Percentiles rank a stretch among this genome's conserved stretches.
Conservation (phyloP, 2,888 invertebrate genomes). For the Oligia strigilis region DNA sequence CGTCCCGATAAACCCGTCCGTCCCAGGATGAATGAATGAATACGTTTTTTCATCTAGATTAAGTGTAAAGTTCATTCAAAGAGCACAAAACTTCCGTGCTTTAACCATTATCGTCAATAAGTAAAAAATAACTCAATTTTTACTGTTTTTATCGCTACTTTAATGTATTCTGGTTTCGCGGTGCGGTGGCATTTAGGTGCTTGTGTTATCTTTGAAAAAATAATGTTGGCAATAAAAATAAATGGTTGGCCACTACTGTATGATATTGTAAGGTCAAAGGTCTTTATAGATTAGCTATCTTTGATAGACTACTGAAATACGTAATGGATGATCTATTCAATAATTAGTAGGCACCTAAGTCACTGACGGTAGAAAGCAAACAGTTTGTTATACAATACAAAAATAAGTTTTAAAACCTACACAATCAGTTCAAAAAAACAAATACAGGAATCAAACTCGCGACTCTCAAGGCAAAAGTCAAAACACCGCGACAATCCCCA, state of each 20-base stretch:
- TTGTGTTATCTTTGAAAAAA: slow-evolving; percentile 36
- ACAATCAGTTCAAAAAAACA: neutral
- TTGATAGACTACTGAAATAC: neutral
- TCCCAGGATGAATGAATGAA: slow-evolving; percentile 61
- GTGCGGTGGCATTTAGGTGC: slow-evolving; percentile 34
- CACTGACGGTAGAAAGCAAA: neutral
- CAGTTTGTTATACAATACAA: neutral
- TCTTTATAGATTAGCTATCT: neutral
- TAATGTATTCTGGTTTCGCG: slow-evolving; percentile 41
- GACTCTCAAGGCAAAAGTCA: neutral
- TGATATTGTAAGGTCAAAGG: slow-evolving; percentile 9
- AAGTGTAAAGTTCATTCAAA: slow-evolving; percentile 64
- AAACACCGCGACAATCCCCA: neutral
- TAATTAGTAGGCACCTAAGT: neutral
- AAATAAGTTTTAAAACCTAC: too few relatives aligned
- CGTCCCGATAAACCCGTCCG: slow-evolving; percentile 49
- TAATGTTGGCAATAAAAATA: slow-evolving; percentile 30
- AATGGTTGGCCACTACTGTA: slow-evolving; percentile 12
- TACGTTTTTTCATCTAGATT: slow-evolving; percentile 64
- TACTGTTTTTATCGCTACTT: slow-evolving; percentile 46
- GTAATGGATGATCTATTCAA: neutral
- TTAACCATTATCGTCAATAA: slow-evolving; percentile 62
- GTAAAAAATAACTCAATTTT: slow-evolving; percentile 64
- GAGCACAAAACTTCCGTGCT: slow-evolving; percentile 58
- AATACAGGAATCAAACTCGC: neutral